Evolutionary conservation across 2,888 invertebrate species (phyloP).

Genomic region (Neuroscelio doddi): DNA sequence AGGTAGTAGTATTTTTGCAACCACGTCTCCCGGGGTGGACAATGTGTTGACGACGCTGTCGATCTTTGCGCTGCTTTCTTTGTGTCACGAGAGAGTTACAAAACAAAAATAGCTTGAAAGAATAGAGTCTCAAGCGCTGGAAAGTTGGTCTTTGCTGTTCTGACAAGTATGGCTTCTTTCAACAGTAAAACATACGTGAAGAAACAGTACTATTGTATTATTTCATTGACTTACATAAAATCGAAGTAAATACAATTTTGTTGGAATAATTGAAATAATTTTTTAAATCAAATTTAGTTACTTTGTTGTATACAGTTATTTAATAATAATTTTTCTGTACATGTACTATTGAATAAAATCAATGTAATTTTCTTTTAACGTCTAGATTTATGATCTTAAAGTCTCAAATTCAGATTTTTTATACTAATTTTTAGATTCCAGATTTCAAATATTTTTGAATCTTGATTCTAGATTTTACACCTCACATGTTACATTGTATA

Average conservation of each 20-base stretch:
- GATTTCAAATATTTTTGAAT: too few relatives aligned
- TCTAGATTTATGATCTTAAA: too few relatives aligned
- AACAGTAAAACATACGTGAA: constrained; percentile 27
- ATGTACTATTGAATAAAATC: too few relatives aligned
- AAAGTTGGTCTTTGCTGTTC: constrained; percentile 36
- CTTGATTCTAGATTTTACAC: too few relatives aligned
- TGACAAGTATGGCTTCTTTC: constrained; percentile 34
- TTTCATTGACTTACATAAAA: constrained; percentile 17
- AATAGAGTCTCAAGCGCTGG: constrained; percentile 28
- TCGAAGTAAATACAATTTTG: constrained; percentile 10
- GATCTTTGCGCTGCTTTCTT: constrained; percentile 35
- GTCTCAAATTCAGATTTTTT: too few relatives aligned
- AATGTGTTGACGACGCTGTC: constrained; percentile 28
- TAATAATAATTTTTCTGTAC: too few relatives aligned
- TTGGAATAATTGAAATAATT: too few relatives aligned
- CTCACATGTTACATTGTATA: too few relatives aligned
- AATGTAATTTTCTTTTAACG: too few relatives aligned
- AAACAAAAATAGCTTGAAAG: constrained; percentile 38
- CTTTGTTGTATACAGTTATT: too few relatives aligned
- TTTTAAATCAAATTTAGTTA: too few relatives aligned
- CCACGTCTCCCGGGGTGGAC: constrained; percentile 25
- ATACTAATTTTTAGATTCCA: too few relatives aligned
- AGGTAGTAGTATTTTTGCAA: constrained; percentile 27
- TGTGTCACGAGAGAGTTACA: constrained; percentile 30
- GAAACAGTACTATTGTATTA: constrained; percentile 16